A percentile compares a stretch with the other conserved stretches of the same genome.
These are phyloP conservation scores for Reticulitermes speratus DNA, from an alignment of 1,140 invertebrate species.

Conservation along the genomic window DNA sequence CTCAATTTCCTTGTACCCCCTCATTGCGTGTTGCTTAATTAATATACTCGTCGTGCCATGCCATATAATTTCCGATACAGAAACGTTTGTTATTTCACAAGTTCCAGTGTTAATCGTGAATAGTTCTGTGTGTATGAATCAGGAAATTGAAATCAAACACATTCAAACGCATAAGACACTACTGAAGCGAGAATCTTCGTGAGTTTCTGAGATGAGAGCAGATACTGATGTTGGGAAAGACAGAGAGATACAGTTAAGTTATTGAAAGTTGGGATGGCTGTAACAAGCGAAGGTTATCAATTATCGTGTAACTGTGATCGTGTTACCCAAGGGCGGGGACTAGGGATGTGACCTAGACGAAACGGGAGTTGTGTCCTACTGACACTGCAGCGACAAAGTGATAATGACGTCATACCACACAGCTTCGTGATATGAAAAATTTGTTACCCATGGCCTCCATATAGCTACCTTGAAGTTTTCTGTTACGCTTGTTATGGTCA, in stretches of 20 bases:
- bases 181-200: too few relatives aligned
- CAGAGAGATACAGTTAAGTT: too few relatives aligned
- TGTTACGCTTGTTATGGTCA: not conserved
- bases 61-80: too few relatives aligned
- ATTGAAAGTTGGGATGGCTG: not conserved
- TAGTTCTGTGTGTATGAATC: too few relatives aligned
- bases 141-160: too few relatives aligned
- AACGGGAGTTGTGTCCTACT: not conserved
- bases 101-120: too few relatives aligned
- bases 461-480: not conserved
- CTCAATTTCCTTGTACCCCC: too few relatives aligned
- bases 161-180: too few relatives aligned
- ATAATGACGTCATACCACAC: not conserved
- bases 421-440: not conserved
- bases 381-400: not conserved
- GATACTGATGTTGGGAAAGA: not conserved
- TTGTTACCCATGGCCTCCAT: not conserved
- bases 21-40: too few relatives aligned
- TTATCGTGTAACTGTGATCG: not conserved
- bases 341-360: not conserved
- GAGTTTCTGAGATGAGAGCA: too few relatives aligned
- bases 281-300: not conserved
- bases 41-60: too few relatives aligned
- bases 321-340: not conserved
- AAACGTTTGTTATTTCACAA: too few relatives aligned